Evolutionary conservation across 2,888 invertebrate species (phyloP), one percentile per base, ranked within the genome.

Genomic region (Pachycephus smyrnensis): DNA sequence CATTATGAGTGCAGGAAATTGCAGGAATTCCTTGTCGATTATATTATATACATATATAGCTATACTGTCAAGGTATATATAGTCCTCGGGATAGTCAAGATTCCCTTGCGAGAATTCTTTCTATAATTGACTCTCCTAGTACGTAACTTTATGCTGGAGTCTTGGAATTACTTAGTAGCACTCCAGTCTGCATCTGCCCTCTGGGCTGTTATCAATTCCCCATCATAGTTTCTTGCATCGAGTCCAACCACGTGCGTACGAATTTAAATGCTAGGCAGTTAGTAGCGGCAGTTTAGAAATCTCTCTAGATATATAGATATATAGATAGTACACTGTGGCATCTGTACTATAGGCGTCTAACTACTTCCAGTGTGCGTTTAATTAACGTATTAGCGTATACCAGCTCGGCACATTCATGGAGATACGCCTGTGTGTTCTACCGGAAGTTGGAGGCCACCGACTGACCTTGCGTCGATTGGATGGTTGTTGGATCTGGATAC

Each of bases 391-490:
- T 23, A 55, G 55, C 55, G 55, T 55, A 55, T 55, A 55, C 9
- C 55, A 23, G 55, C 55, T 55, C 55, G 23, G 23, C 23, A 55
- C 15, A 23, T 23, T 55, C 55, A 23, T 55, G 55, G 23, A 55
- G 55, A 55, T 23, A 12, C 15, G 33, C 31, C 31, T 33, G 71
- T 71, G 33, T 33, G 71, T 31, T 71, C 86, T 87, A 89, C 90
- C 90, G 91, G 90, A 91, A 91, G 90, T 91, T 91, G 87, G 90
- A 91, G 91, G 91, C 90, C 91, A 91, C 87, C 84, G 89, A 83
- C 86, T 91, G 91, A 91, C 91, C 91, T 91, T 91, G 90, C 89
- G 87, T 86, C 87, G 86, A 84, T 89, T 86, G 88, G 84, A 83
- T 76, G 76, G 76, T 77, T 77, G 30, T 30, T 36, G 32, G 83